phyloP scores from a whole-genome alignment of 2,888 invertebrate species.

The Bellardia bayeri region DNA sequence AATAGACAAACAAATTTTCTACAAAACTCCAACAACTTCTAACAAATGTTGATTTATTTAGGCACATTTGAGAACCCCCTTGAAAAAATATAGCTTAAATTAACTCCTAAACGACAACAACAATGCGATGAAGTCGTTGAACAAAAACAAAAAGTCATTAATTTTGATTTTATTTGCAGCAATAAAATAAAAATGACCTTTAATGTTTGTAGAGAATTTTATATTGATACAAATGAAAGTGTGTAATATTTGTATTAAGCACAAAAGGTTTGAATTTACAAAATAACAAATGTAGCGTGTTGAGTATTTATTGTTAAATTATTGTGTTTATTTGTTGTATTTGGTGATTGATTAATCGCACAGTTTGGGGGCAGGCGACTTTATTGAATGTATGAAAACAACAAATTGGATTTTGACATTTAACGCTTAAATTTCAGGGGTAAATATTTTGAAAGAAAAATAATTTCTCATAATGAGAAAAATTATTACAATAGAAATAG shows the following conservation, averaged over 20 bases:
- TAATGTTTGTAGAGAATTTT: not conserved
- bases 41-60: conserved; percentile 23
- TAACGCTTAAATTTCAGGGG: not conserved
- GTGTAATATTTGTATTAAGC: too few relatives aligned
- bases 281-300: conserved; percentile 22
- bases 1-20: too few relatives aligned
- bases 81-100: not conserved
- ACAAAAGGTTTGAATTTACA: not conserved
- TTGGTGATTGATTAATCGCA: conserved; percentile 47
- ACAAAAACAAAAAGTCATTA: conserved; percentile 6
- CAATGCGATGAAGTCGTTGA: not conserved
- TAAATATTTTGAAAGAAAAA: not conserved
- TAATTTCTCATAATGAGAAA: not conserved
- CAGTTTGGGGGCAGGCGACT: not conserved
- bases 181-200: conserved; percentile 18
- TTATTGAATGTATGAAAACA: not conserved
- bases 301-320: conserved; percentile 24
- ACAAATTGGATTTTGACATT: not conserved
- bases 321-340: conserved; percentile 30
- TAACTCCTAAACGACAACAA: not conserved
- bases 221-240: not conserved
- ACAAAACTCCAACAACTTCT: not conserved
- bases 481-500: not conserved
- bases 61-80: not conserved
- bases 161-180: conserved; percentile 17